Percentiles rank a stretch among this genome's conserved stretches.
phyloP scores from a whole-genome alignment of 2,888 invertebrate species.

The Monoplex corrugatus region DNA sequence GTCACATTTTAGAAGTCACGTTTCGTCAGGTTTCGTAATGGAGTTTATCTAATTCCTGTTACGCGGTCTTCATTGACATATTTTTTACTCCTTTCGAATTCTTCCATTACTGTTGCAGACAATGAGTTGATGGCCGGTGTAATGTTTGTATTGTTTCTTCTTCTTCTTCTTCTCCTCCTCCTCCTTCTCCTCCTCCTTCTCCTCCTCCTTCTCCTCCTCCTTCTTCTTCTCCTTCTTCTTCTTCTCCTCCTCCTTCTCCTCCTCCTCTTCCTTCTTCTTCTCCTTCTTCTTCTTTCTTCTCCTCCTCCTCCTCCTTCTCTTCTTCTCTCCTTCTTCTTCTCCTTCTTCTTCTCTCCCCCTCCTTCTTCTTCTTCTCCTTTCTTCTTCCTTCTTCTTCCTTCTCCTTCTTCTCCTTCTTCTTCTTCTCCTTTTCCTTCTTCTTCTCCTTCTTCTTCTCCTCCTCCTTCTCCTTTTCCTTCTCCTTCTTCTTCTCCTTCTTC shows the following conservation, averaged over 20 bases:
- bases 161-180: not conserved
- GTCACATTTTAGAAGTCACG: too few relatives aligned
- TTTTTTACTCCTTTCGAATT: not conserved
- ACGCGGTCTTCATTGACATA: too few relatives aligned
- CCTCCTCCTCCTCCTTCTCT: not conserved
- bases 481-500: slow-evolving; percentile 9
- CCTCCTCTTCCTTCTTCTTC: slow-evolving; percentile 1
- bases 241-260: slow-evolving; percentile 14
- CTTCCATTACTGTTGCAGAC: too few relatives aligned
- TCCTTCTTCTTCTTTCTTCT: not conserved
- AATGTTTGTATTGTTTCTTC: too few relatives aligned
- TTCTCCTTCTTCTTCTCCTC: not conserved
- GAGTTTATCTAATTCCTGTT: too few relatives aligned
- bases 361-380: not conserved
- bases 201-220: not conserved
- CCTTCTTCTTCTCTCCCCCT: not conserved
- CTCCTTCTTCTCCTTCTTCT: not conserved
- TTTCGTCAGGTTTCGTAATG: too few relatives aligned
- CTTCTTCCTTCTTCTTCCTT: not conserved
- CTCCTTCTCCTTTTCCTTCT: slow-evolving; percentile 9
- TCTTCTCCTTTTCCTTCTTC: slow-evolving; percentile 2
- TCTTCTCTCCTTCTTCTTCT: not conserved
- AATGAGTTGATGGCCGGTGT: too few relatives aligned
- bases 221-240: not conserved
- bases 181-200: not conserved